Conservation (phyloP, 2,113 vertebrate genomes). For the Oryzias melastigma region DNA sequence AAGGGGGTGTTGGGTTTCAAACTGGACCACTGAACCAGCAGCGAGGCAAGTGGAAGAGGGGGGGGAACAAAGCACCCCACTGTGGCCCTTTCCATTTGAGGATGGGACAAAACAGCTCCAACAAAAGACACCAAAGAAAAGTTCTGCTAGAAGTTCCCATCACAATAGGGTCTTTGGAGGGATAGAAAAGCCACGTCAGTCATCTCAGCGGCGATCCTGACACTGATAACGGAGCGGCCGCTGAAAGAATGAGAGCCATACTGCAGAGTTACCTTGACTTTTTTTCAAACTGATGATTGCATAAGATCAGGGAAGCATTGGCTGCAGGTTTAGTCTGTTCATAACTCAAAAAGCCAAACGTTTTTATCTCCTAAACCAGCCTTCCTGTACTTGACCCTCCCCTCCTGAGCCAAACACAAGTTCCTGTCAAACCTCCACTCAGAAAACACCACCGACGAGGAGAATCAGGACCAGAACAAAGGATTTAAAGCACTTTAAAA, state of each 20-base stretch:
- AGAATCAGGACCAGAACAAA: neutral
- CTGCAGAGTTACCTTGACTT: conserved; percentile 1
- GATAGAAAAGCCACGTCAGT: conserved; percentile 44
- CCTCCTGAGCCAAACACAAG: conserved; percentile 21
- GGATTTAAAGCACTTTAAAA: neutral
- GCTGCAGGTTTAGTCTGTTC: conserved; percentile 1
- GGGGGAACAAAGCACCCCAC: conserved; percentile 60
- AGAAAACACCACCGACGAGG: neutral
- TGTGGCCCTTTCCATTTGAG: conserved; percentile 49
- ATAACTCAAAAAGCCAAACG: conserved; percentile 25
- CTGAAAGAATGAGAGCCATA: neutral
- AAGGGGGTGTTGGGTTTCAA: conserved; percentile 66
- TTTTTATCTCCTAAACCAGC: conserved; percentile 52
- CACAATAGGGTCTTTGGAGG: conserved; percentile 45
- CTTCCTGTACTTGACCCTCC: conserved; percentile 52
- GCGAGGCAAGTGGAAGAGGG: conserved; percentile 36
- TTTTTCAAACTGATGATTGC: neutral
- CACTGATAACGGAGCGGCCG: conserved; percentile 32
- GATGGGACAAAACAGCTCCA: conserved; percentile 53
- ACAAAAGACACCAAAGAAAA: conserved; percentile 55
- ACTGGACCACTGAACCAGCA: conserved; percentile 55
- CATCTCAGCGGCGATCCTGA: conserved; percentile 36
- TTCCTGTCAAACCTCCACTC: neutral
- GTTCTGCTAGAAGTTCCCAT: conserved; percentile 42
- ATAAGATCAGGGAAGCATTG: neutral